phyloP scores from a whole-genome alignment of 2,797 vertebrate species.

The Dendrocincla fuliginosa region DNA sequence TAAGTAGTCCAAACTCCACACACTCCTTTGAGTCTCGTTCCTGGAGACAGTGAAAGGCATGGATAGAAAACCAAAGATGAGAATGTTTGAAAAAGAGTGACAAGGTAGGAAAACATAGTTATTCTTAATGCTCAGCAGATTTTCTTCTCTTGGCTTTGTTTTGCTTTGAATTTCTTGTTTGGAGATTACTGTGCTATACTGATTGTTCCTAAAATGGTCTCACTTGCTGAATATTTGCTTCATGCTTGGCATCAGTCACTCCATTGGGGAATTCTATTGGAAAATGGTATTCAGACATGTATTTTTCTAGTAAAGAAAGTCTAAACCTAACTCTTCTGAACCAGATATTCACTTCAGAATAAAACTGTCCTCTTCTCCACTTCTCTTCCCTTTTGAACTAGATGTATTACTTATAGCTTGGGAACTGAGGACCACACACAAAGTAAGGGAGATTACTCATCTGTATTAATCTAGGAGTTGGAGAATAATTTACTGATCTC shows the following conservation, averaged over 20 bases:
- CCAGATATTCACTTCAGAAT: neutral
- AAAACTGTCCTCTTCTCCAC: neutral
- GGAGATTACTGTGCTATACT: neutral
- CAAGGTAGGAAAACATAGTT: neutral
- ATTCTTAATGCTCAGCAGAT: neutral
- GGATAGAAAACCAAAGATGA: neutral
- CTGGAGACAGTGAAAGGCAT: neutral
- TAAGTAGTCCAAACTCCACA: neutral
- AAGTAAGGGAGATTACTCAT: neutral
- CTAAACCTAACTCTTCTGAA: neutral
- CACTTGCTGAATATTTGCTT: neutral
- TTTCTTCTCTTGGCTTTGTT: neutral
- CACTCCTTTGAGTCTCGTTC: rapidly evolving
- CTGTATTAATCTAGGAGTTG: neutral
- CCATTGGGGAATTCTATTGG: neutral
- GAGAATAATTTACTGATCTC: neutral
- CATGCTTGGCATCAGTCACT: neutral
- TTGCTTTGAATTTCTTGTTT: neutral
- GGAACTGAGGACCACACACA: neutral
- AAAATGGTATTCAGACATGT: neutral
- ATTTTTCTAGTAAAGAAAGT: neutral
- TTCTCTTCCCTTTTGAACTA: neutral
- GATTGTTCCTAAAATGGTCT: neutral
- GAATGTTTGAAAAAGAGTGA: neutral
- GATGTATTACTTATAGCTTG: neutral